A percentile compares a stretch with the other conserved stretches of the same genome.
Evolutionary conservation across 2,113 vertebrate species (phyloP).

Genomic region (Lophura nycthemera): DNA sequence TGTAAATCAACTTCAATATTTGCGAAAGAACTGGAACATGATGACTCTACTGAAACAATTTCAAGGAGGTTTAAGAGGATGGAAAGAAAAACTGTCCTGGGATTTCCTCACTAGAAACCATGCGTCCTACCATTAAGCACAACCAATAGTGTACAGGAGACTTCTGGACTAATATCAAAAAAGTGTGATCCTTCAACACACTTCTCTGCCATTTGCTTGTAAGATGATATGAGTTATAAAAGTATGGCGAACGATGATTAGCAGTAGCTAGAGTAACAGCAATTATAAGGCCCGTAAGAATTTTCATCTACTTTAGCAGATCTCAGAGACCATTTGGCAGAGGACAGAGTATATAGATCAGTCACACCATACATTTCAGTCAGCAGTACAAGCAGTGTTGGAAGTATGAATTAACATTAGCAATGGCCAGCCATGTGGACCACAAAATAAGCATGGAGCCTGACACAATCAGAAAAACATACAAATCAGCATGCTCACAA

Average conservation of each 20-base stretch:
- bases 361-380: fast-evolving
- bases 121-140: neutral
- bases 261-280: neutral
- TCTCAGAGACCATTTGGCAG: neutral
- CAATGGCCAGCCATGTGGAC: neutral
- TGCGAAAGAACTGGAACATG: neutral
- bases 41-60: neutral
- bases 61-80: neutral
- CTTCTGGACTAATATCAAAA: neutral
- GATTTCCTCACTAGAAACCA: neutral
- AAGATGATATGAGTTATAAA: neutral
- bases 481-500: neutral
- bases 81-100: neutral
- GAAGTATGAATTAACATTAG: neutral
- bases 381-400: neutral
- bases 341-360: neutral
- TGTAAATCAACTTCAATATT: neutral
- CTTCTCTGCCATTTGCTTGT: neutral
- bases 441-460: neutral
- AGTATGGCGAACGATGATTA: neutral
- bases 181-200: neutral
- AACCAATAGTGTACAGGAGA: neutral
- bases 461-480: neutral
- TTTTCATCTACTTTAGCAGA: neutral
- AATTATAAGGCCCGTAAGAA: neutral